These are phyloP conservation scores for Syngnathus scovelli DNA, from an alignment of 2,113 vertebrate species.

Conservation along the genomic window DNA sequence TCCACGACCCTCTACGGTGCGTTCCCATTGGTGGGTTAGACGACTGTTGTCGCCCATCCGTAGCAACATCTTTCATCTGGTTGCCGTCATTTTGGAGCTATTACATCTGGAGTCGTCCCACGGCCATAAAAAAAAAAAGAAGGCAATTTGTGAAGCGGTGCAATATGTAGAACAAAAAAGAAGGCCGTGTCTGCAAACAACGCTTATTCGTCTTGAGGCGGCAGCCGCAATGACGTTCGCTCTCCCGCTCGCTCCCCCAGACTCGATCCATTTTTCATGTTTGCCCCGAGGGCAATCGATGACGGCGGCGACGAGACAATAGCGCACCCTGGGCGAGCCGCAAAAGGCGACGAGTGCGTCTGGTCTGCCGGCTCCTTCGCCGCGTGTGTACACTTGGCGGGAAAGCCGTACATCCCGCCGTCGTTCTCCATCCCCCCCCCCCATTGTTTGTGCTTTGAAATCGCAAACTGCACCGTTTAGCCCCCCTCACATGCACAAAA, in stretches of 20 bases:
- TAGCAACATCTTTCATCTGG: neutral
- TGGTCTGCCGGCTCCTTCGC: neutral
- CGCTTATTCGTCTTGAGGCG: conserved; percentile 24
- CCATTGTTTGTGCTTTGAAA: neutral
- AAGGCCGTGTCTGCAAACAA: conserved; percentile 15
- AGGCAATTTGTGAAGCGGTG: neutral
- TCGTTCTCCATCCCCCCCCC: neutral
- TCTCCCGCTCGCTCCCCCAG: conserved; percentile 17
- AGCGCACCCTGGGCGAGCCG: conserved; percentile 51
- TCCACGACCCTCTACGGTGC: too few relatives aligned
- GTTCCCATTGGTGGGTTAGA: neutral
- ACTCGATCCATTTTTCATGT: conserved; percentile 64
- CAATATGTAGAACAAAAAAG: neutral
- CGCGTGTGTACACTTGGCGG: neutral
- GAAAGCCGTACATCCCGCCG: neutral
- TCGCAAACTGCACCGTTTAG: neutral
- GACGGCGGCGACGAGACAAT: conserved; percentile 59
- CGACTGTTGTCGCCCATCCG: neutral
- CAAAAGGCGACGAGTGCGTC: neutral
- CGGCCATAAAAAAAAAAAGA: neutral
- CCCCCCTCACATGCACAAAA: neutral
- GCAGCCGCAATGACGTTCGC: conserved; percentile 13
- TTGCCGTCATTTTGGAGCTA: neutral
- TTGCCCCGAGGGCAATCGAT: conserved; percentile 62
- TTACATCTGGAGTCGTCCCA: neutral